Conservation (phyloP, 2,113 vertebrate genomes). For the Entomyzon cyanotis region DNA sequence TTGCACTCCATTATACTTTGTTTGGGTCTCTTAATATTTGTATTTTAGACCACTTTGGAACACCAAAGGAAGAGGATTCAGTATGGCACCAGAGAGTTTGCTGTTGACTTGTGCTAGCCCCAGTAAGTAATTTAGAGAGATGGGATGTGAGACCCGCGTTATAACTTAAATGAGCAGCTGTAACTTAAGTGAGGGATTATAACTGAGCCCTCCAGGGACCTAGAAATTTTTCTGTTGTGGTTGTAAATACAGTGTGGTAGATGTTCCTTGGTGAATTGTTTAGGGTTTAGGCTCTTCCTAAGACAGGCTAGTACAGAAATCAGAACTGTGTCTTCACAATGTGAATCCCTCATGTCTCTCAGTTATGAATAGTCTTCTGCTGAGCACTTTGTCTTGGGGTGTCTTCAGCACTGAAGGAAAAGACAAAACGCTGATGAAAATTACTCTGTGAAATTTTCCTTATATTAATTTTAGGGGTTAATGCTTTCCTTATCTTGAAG, state of each 20-base stretch:
- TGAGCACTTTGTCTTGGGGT: background rate
- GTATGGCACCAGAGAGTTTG: background rate
- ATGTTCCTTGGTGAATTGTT: background rate
- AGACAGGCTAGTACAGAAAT: background rate
- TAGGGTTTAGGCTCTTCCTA: background rate
- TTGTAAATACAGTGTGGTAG: background rate
- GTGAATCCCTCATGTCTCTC: background rate
- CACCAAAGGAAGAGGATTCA: background rate
- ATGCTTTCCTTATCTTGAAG: background rate
- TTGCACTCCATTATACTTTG: background rate
- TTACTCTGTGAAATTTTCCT: background rate
- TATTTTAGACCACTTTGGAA: background rate
- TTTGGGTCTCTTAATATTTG: background rate
- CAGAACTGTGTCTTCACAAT: background rate
- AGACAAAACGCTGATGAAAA: background rate
- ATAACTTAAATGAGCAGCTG: background rate
- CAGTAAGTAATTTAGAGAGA: background rate
- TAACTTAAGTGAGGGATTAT: background rate
- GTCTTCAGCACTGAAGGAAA: background rate
- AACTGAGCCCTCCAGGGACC: background rate
- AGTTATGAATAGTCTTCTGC: background rate
- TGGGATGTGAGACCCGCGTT: background rate
- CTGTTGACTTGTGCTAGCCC: background rate
- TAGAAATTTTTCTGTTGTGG: background rate
- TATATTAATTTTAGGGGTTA: background rate